Base-by-base conservation (phyloP, 1,140 invertebrate genomes). In the Ruditapes philippinarum region DNA sequence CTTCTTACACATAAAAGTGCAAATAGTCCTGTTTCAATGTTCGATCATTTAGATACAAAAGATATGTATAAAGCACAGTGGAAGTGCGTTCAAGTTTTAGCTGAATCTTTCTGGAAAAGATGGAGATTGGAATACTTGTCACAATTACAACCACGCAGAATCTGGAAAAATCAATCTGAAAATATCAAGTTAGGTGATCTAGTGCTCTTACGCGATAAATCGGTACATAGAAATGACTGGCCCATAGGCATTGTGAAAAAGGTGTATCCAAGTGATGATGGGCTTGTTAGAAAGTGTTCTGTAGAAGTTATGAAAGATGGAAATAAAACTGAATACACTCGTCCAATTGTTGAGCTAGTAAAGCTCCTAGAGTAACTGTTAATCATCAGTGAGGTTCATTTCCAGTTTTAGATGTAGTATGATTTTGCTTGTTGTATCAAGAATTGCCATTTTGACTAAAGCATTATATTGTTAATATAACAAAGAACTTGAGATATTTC, bases 71-170 rank as follows among this genome's bases (percentile, higher is more conserved):
- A 28, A 7, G n/a, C 76, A 11, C 2, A 84, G 38, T 91, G 90
- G 90, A 85, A 81, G 38, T 22, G 49, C 4, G 79, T 89, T 17
- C 62, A 90, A 42, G 19, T 38, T 7, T 31, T 91, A 4, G 80
- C 89, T 0, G 85, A 91, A 33, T 22, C 14, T 1, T 65, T 91
- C 65, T 91, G 91, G 91, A 45, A 42, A 62, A 42, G 76, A 45
- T 91, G 91, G 91, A 79, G 57, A 31, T 57, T 19, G 9, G 60
- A 89, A 33, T 90, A 51, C 88, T 90, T 57, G 62, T 92, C 36
- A 92, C 25, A 19, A n/a, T 60, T 60, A 60, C 57, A 60, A 60
- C 25, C 57, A n/a, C 57, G 9, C 25, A 19, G 25, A 28, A 19
- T 60, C 25, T 60, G 57, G 57, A 60, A 60, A 60, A n/a, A 19